These are phyloP conservation scores for Protaetia brevitarsis DNA, from an alignment of 1,140 invertebrate genomes.

Conservation along the genomic window DNA sequence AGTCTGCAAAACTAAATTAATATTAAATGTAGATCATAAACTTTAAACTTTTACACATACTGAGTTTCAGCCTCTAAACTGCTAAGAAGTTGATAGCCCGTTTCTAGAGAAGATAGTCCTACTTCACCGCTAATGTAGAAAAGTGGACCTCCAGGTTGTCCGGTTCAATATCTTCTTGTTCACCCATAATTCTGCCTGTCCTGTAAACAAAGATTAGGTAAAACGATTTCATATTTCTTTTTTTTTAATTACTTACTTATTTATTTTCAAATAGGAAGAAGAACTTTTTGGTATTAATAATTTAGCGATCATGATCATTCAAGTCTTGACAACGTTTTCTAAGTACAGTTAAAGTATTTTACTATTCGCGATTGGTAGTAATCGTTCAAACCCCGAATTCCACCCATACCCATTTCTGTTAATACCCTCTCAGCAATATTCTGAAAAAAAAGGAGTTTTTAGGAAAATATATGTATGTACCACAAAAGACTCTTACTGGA, in stretches of 20 bases:
- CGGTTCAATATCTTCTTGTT: slow-evolving; percentile 34
- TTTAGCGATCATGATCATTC: slow-evolving; percentile 36
- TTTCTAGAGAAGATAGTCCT: slow-evolving; percentile 32
- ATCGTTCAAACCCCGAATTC: slow-evolving; percentile 42
- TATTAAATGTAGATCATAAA: not conserved
- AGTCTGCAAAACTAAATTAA: slow-evolving; percentile 27
- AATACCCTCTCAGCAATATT: slow-evolving; percentile 41
- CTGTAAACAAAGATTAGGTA: slow-evolving; percentile 26
- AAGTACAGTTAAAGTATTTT: slow-evolving; percentile 41
- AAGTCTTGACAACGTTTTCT: slow-evolving; percentile 39
- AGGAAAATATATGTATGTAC: slow-evolving; percentile 1
- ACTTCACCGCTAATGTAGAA: slow-evolving; percentile 34
- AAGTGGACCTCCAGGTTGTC: slow-evolving; percentile 40
- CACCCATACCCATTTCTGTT: slow-evolving; percentile 42
- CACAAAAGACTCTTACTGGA: slow-evolving; percentile 33
- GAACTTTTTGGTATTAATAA: slow-evolving; percentile 32
- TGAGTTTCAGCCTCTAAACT: slow-evolving; percentile 38
- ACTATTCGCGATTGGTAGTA: slow-evolving; percentile 44
- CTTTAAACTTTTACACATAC: slow-evolving; percentile 18
- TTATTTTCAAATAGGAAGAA: slow-evolving; percentile 32
- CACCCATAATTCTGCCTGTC: slow-evolving; percentile 34
- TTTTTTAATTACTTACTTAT: slow-evolving; percentile 27
- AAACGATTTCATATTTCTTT: not conserved
- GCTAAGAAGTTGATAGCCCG: slow-evolving; percentile 37
- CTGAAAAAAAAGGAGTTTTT: slow-evolving; percentile 30